Percentiles rank a stretch among this genome's conserved stretches.
Evolutionary conservation across 2,888 invertebrate species (phyloP).

Genomic region (Nycteola revayana): DNA sequence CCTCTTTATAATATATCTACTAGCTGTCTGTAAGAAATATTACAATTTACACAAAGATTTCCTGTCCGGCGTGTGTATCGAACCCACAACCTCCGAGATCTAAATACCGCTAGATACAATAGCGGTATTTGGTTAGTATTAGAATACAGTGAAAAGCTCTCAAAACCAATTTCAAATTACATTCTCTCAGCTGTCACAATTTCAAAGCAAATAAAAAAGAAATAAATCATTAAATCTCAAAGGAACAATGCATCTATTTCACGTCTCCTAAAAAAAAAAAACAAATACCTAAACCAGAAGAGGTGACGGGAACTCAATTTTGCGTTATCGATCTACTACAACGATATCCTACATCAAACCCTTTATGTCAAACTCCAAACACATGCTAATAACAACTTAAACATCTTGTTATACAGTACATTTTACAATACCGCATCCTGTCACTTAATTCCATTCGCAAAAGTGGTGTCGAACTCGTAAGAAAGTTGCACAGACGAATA

Average conservation of each 20-base stretch:
- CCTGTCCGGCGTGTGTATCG: too few relatives aligned
- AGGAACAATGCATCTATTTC: constrained; percentile 8
- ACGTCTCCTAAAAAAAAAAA: constrained; percentile 38
- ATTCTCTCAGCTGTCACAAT: too few relatives aligned
- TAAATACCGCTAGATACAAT: too few relatives aligned
- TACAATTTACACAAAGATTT: too few relatives aligned
- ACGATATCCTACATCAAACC: constrained; percentile 15
- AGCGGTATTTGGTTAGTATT: too few relatives aligned
- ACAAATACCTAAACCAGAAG: constrained; percentile 31
- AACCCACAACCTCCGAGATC: too few relatives aligned
- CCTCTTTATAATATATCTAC: too few relatives aligned
- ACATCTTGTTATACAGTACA: constrained; percentile 20
- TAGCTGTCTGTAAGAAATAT: too few relatives aligned
- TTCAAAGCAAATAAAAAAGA: too few relatives aligned
- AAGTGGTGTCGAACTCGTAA: neutral
- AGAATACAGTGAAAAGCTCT: too few relatives aligned
- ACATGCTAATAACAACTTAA: constrained; percentile 28
- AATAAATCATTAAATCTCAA: too few relatives aligned
- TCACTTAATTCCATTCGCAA: constrained; percentile 23
- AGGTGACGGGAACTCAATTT: constrained; percentile 59
- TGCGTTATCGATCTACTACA: constrained; percentile 54
- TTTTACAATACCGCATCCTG: constrained; percentile 21
- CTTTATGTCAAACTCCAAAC: constrained; percentile 12
- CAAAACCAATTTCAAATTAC: too few relatives aligned
- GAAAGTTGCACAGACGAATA: constrained; percentile 18